These are phyloP conservation scores for Cyclophora punctaria DNA, from an alignment of 2,888 invertebrate genomes.

Conservation along the genomic window DNA sequence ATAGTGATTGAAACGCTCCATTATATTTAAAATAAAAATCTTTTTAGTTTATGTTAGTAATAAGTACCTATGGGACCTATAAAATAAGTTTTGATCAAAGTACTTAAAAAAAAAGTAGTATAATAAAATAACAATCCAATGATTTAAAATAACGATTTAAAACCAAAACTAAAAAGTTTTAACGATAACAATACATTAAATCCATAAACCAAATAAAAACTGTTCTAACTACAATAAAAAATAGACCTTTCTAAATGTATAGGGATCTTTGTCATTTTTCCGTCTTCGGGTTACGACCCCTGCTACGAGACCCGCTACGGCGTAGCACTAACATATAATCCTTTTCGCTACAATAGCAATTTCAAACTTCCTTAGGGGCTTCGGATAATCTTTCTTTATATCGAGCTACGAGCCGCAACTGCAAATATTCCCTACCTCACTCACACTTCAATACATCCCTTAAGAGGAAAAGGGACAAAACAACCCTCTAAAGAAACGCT, in stretches of 20 bases:
- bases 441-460: conserved; percentile 24
- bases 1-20: no score
- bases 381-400: conserved; percentile 77
- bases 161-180: background rate
- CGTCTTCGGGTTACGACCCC: conserved; percentile 47
- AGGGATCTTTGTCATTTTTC: conserved; percentile 19
- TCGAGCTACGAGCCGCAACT: conserved; percentile 61
- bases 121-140: no score
- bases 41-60: no score
- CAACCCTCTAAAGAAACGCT: conserved; percentile 53
- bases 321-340: conserved; percentile 76
- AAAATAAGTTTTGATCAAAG: no score
- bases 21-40: no score
- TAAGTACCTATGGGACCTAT: no score
- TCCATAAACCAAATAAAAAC: background rate
- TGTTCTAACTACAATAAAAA: background rate
- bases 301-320: conserved; percentile 59
- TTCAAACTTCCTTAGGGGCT: conserved; percentile 77
- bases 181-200: conserved; percentile 3
- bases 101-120: no score
- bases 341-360: conserved; percentile 77
- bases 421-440: conserved; percentile 35
- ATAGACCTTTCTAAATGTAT: background rate
- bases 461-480: conserved; percentile 34
- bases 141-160: no score